Evolutionary conservation across 2,888 invertebrate genomes (phyloP), one percentile per base, ranked within the genome.

Genomic region (Pammene fasciana): DNA sequence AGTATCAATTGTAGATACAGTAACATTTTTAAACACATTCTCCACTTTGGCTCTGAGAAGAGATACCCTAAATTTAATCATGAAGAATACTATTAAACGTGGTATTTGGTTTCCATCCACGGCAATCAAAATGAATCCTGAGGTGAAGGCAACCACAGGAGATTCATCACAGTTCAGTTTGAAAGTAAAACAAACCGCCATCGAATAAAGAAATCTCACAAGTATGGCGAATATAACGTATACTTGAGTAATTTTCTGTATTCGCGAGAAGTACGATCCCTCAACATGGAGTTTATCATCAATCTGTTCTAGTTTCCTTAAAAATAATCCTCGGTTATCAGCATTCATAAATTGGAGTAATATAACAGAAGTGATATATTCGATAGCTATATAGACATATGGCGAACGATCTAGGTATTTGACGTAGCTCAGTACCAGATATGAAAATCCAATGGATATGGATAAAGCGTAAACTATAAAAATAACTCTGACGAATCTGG

Each of bases 51-150:
- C 41, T 14, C 67, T 67, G 7, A 72, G 41, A 26, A 71, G 36
- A 8, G n/a, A 13, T 61, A 71, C 62, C 16, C 65, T 71, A 43
- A 68, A 61, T n/a, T 18, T 64, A 11, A 71, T 43, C 8, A 67
- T 46, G 26, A 52, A 34, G 16, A 72, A 72, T 11, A 61, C 38
- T 50, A 67, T 52, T 11, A 71, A 43, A 36, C 71, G 61, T 5
- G 72, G 72, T 36, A 72, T 36, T 16, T 71, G 61, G 16, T 68
- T 71, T 14, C 55, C 52, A 9, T 72, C 72, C 5, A 71, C 65
- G 4, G 72, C 71, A 10, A 68, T 56, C 14, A 71, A 61, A 34
- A 71, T 48, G 13, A 71, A 72, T 16, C 45, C 59, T 10, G 61
- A 43, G 26, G 65, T 56, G 1, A 61, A 38, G 6, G 43, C 11